These are phyloP conservation scores for Python bivittatus DNA, from an alignment of 2,113 vertebrate genomes.

Conservation along the genomic window DNA sequence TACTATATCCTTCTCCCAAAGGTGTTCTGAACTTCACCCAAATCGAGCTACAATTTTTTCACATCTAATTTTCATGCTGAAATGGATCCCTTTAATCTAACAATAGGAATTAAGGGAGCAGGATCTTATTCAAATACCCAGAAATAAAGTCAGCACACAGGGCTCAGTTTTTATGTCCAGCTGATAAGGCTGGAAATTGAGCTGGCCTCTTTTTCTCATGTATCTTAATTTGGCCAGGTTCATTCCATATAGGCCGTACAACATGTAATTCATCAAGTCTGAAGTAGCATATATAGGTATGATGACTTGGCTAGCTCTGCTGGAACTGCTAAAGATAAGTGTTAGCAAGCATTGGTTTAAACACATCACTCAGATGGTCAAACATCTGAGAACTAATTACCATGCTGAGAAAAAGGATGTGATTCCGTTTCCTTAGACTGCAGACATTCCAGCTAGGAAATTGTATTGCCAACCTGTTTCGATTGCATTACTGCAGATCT, in stretches of 20 bases:
- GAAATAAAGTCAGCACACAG: background rate
- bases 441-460: background rate
- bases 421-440: background rate
- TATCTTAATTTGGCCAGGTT: background rate
- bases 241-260: background rate
- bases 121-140: background rate
- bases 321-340: background rate
- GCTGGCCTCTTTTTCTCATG: no score
- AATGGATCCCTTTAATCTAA: background rate
- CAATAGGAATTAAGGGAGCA: background rate
- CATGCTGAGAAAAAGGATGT: background rate
- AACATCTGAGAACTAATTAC: background rate
- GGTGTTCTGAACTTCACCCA: background rate
- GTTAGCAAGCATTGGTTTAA: background rate
- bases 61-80: background rate
- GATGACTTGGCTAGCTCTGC: background rate
- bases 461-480: background rate
- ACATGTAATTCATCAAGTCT: background rate
- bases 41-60: background rate
- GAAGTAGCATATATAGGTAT: background rate
- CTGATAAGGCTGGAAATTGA: background rate
- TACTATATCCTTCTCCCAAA: background rate
- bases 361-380: background rate
- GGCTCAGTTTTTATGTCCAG: background rate
- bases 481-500: background rate